These are phyloP conservation scores for Lasioglossum villosulum DNA, from an alignment of 2,888 invertebrate species.

Conservation along the genomic window DNA sequence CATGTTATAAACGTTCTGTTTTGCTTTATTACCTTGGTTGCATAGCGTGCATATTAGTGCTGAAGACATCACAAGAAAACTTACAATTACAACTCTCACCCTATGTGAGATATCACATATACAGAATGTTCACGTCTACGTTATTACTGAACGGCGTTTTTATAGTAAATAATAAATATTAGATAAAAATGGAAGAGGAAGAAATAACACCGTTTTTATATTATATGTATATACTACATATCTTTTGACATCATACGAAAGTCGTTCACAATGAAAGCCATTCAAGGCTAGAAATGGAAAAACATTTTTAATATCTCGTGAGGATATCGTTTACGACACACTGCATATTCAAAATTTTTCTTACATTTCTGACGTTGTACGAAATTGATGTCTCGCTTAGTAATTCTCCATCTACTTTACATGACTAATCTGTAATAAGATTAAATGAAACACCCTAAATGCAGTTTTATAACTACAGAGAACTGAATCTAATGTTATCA, in stretches of 20 bases:
- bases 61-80: constrained; percentile 51
- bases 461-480: background rate
- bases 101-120: background rate
- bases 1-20: constrained; percentile 80
- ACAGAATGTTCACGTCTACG: background rate
- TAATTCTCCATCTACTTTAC: too few relatives aligned
- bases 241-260: background rate
- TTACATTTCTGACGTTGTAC: background rate
- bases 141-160: background rate
- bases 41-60: constrained; percentile 62
- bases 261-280: too few relatives aligned
- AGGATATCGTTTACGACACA: too few relatives aligned
- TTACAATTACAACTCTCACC: constrained; percentile 43
- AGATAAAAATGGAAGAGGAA: background rate
- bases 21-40: constrained; percentile 80
- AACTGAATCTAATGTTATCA: background rate
- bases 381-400: too few relatives aligned
- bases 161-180: background rate
- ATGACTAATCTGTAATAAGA: too few relatives aligned
- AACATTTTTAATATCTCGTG: too few relatives aligned
- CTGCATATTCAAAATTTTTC: background rate
- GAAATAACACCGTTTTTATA: background rate
- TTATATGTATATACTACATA: too few relatives aligned
- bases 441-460: too few relatives aligned
- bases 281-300: background rate